Percentiles rank a stretch among this genome's conserved stretches.
Conservation (phyloP, 2,113 vertebrate genomes). For the Epinephelus fuscoguttatus region DNA sequence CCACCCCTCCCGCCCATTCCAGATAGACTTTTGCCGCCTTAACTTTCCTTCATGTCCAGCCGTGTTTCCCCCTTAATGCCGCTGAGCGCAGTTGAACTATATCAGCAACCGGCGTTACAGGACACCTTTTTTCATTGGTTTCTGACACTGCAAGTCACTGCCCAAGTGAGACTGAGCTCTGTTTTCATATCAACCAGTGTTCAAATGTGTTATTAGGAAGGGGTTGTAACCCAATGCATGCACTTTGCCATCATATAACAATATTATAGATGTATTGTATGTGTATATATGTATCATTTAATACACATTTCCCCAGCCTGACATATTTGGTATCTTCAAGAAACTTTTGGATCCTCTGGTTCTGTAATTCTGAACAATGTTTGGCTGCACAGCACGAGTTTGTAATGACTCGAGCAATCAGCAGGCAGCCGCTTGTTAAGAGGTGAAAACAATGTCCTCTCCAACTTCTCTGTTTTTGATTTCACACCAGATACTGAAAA, state of each 20-base stretch:
- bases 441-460: neutral
- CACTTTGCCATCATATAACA: neutral
- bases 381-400: neutral
- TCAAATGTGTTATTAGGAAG: too few relatives aligned
- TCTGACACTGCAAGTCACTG: too few relatives aligned
- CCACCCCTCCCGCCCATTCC: too few relatives aligned
- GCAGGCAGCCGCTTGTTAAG: neutral
- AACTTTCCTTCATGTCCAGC: too few relatives aligned
- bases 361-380: neutral
- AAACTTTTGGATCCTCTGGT: neutral
- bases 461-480: constrained; percentile 18
- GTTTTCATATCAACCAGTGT: too few relatives aligned
- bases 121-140: too few relatives aligned
- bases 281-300: neutral
- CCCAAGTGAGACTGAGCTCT: too few relatives aligned
- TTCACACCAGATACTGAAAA: neutral
- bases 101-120: too few relatives aligned
- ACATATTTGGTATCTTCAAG: neutral
- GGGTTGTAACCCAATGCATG: neutral
- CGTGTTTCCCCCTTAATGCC: too few relatives aligned
- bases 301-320: neutral
- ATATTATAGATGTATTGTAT: neutral
- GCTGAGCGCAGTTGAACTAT: too few relatives aligned
- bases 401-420: neutral
- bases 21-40: too few relatives aligned